A percentile compares a stretch with the other conserved stretches of the same genome.
These are phyloP conservation scores for Perizoma affinitatum DNA, from an alignment of 2,888 invertebrate genomes.

Conservation along the genomic window DNA sequence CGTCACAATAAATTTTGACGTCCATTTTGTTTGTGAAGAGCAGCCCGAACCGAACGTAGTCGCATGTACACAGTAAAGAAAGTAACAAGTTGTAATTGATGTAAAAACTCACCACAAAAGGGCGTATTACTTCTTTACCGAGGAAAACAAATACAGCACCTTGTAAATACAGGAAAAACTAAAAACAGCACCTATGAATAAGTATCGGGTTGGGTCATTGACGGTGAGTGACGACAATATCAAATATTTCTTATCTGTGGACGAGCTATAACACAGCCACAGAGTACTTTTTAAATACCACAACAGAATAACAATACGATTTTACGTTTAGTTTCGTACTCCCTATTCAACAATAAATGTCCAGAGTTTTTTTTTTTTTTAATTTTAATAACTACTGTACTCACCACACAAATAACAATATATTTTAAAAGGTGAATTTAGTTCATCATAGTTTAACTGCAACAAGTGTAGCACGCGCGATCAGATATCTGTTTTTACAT, in stretches of 20 bases:
- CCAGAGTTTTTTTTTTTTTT: no score
- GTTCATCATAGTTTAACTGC: slow-evolving; percentile 11
- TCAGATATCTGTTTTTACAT: slow-evolving; percentile 60
- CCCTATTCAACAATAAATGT: no score
- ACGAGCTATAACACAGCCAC: neutral
- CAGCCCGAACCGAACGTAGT: slow-evolving; percentile 43
- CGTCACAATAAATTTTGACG: slow-evolving; percentile 75
- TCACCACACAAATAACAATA: neutral
- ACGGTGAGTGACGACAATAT: slow-evolving; percentile 79
- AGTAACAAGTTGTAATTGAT: slow-evolving; percentile 1
- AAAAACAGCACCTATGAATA: slow-evolving; percentile 55
- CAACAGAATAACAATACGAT: neutral
- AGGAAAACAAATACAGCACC: slow-evolving; percentile 40
- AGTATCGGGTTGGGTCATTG: slow-evolving; percentile 66
- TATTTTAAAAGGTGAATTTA: slow-evolving; percentile 3
- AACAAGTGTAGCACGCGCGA: slow-evolving; percentile 33
- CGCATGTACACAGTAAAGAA: slow-evolving; percentile 2
- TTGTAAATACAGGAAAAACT: slow-evolving; percentile 46
- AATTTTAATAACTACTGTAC: neutral
- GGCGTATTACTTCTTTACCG: slow-evolving; percentile 12
- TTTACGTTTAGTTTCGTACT: no score
- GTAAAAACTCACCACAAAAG: slow-evolving; percentile 23
- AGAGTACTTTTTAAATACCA: neutral
- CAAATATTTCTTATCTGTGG: slow-evolving; percentile 32
- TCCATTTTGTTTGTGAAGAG: slow-evolving; percentile 80